Conservation (phyloP, 2,888 invertebrate species). For the Lepidocyrtoides sp. region DNA sequence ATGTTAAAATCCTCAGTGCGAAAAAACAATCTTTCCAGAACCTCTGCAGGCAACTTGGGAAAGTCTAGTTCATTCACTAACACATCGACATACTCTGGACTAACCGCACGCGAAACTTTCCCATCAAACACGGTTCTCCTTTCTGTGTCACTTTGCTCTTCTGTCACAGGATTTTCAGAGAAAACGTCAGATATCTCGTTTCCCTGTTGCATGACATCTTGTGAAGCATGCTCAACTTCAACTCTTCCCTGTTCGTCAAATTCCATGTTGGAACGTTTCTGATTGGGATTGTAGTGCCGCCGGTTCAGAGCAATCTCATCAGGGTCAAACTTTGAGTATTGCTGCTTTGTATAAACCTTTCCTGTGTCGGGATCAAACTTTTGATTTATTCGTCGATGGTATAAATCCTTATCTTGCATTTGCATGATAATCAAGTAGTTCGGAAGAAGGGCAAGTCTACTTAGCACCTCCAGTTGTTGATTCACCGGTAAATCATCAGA, state of each 20-base stretch:
- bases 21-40: slow-evolving; percentile 77
- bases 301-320: slow-evolving; percentile 16
- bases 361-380: slow-evolving; percentile 80
- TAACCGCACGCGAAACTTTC: background rate
- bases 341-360: slow-evolving; percentile 72
- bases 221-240: background rate
- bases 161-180: slow-evolving; percentile 32
- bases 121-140: background rate
- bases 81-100: slow-evolving; percentile 35
- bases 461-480: slow-evolving; percentile 76
- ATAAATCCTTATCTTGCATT: slow-evolving; percentile 84
- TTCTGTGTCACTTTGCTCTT: slow-evolving; percentile 54
- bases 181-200: background rate
- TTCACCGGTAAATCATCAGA: slow-evolving; percentile 86
- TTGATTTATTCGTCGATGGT: slow-evolving; percentile 79
- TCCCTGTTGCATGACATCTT: background rate
- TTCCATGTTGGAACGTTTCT: background rate
- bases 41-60: slow-evolving; percentile 63
- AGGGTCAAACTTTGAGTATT: slow-evolving; percentile 74
- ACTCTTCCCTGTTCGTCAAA: background rate
- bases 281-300: background rate
- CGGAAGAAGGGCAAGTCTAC: slow-evolving; percentile 65
- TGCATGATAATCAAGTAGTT: slow-evolving; percentile 78
- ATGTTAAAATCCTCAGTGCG: slow-evolving; percentile 82
- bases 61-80: slow-evolving; percentile 69